Evolutionary conservation across 92 coral and sea anemone genomes (phyloP), one percentile per base, ranked within the genome.

Genomic region (Heteractis magnifica): DNA sequence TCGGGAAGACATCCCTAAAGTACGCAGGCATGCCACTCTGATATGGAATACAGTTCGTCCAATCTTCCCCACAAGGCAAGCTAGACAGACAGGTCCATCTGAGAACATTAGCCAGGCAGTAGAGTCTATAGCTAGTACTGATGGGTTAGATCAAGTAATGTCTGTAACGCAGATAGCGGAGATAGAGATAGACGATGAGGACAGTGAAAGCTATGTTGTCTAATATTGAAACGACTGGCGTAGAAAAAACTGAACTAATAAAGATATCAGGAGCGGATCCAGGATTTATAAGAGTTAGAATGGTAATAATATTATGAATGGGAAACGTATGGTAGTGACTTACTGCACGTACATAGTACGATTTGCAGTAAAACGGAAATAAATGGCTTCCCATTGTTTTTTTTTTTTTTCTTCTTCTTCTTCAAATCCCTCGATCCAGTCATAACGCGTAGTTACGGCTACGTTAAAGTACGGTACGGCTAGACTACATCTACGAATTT

Each of bases 1-100:
- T 26, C 78, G 94, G 19, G 90, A 93, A 68, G 97, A 93, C 55
- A 88, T 91, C 8, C 94, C 97, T 8, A 84, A 78, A 59, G 87
- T 85, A 62, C 90, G 88, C 8, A 79, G 81, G 19, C 82, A 77
- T 64, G 79, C 86, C 4, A 82, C 86, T 26, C 34, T 82, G 16
- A 56, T 82, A 18, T 82, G 86, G 79, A 65, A 81, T 51, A 50
- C 77, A 7, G 77, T 81, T 8, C 59, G 77, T 5, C 84, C 84
- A 14, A 44, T 81, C 77, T n/a, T 81, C 6, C 84, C 84, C 2
- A 80, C 76, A 10, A 70, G 48, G 49, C 76, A 72, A 52, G 23
- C 20, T 11, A 79, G 56, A 65, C 56, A 68, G 16, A 49, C 44
- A 6, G 49, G 49, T 4, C 48, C 64, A 10, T 4, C 16, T 1